These are phyloP conservation scores for Xylophagus ater DNA, from an alignment of 2,888 invertebrate species.

Conservation along the genomic window DNA sequence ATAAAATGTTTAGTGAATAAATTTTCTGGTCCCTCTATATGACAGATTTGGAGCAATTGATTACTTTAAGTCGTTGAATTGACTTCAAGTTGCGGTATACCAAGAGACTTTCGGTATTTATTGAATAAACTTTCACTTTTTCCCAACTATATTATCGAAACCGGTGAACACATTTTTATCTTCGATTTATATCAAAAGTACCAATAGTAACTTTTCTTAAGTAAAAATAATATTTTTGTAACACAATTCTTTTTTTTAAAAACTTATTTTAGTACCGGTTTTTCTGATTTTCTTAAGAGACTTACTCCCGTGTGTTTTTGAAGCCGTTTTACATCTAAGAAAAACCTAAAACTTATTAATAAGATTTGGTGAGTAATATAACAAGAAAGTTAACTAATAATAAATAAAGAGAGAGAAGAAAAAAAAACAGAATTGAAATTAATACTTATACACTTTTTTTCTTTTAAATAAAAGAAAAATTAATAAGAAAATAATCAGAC, in stretches of 20 bases:
- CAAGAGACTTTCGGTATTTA: neutral
- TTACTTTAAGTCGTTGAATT: constrained; percentile 5
- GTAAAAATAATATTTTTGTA: no score
- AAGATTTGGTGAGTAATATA: no score
- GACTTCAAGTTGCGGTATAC: neutral
- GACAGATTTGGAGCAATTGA: constrained; percentile 15
- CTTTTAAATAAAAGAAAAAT: no score
- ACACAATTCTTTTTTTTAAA: neutral
- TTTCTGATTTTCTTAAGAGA: neutral
- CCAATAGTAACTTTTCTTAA: neutral
- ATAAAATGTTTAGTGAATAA: no score
- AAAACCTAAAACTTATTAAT: no score
- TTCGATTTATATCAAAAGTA: neutral
- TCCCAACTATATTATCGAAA: neutral
- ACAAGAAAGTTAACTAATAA: no score
- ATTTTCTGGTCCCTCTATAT: constrained; percentile 6
- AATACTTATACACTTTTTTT: no score
- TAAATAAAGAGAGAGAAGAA: no score
- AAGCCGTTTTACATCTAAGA: no score
- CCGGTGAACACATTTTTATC: no score
- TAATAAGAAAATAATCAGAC: no score
- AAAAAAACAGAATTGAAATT: neutral
- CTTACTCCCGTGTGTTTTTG: neutral
- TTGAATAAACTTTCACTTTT: constrained; percentile 1
- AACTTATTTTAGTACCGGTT: neutral